Percentiles rank a stretch among this genome's conserved stretches.
phyloP scores from a whole-genome alignment of 64 coral and sea anemone species.

The Hydrozoanthus tunicans region DNA sequence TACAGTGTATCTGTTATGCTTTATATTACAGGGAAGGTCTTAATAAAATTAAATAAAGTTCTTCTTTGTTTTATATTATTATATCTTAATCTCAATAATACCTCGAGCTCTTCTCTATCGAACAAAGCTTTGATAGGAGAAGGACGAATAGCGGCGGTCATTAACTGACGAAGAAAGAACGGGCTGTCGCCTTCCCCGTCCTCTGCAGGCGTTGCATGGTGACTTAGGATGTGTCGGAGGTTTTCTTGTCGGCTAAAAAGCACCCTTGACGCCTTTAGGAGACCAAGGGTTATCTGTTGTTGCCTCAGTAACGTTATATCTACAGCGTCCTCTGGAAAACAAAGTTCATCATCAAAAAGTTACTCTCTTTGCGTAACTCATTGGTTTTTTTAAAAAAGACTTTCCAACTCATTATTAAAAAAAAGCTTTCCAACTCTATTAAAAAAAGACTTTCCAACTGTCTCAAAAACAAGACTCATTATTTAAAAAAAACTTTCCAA shows the following conservation, averaged over 20 bases:
- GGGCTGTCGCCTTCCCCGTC: conserved; percentile 48
- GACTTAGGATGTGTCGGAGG: conserved; percentile 88
- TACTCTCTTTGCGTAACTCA: background rate
- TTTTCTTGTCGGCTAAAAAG: conserved; percentile 94
- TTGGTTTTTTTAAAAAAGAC: background rate
- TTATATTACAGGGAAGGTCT: too few relatives aligned
- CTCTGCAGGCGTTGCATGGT: conserved; percentile 44
- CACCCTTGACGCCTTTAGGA: conserved; percentile 91
- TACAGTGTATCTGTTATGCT: too few relatives aligned
- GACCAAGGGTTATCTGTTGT: conserved; percentile 93
- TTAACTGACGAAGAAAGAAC: conserved; percentile 84
- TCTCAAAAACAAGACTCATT: too few relatives aligned
- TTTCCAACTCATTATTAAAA: too few relatives aligned
- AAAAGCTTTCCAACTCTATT: too few relatives aligned
- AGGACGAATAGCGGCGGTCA: conserved; percentile 90
- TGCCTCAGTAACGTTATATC: conserved; percentile 80
- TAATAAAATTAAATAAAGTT: too few relatives aligned
- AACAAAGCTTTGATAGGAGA: conserved; percentile 94
- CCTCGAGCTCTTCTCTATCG: conserved; percentile 96
- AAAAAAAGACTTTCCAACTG: too few relatives aligned
- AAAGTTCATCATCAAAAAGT: conserved; percentile 59
- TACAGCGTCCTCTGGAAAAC: conserved; percentile 62
- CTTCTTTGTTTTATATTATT: too few relatives aligned
- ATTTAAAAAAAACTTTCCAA: too few relatives aligned
- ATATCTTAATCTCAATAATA: background rate